phyloP scores from a whole-genome alignment of 1,140 invertebrate genomes.

The Drosophila burlai region DNA sequence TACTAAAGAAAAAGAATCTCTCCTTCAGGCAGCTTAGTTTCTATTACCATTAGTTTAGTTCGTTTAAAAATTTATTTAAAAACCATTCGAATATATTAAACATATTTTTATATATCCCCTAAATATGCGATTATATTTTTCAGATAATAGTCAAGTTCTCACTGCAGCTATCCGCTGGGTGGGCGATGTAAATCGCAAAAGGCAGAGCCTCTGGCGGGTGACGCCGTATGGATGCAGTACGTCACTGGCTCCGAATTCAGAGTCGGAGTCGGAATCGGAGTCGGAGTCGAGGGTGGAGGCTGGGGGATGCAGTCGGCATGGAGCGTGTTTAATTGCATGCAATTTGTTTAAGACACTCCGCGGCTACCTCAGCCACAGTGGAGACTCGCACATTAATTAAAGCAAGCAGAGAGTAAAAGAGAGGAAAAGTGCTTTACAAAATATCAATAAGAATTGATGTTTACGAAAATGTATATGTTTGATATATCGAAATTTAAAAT shows the following conservation, averaged over 20 bases:
- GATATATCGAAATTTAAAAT: too few species aligned
- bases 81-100: background rate
- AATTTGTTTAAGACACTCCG: slow-evolving; percentile 76
- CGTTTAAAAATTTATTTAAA: background rate
- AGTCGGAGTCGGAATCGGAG: background rate
- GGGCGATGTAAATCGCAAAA: slow-evolving; percentile 64
- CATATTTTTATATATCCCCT: background rate
- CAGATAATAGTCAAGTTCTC: background rate
- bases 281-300: slow-evolving; percentile 2
- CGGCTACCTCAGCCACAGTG: slow-evolving; percentile 62
- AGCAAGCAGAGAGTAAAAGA: background rate
- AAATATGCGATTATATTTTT: background rate
- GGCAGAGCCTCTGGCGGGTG: slow-evolving; percentile 36
- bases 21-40: background rate
- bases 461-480: too few species aligned
- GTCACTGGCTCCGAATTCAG: background rate
- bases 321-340: slow-evolving; percentile 82
- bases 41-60: too few species aligned
- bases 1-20: too few species aligned
- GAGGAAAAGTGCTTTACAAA: background rate
- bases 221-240: slow-evolving; percentile 20
- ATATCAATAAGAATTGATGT: background rate
- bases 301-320: slow-evolving; percentile 20
- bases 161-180: slow-evolving; percentile 5
- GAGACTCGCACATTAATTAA: background rate